phyloP scores from a whole-genome alignment of 2,888 invertebrate genomes.

The Ophioninae sp. region DNA sequence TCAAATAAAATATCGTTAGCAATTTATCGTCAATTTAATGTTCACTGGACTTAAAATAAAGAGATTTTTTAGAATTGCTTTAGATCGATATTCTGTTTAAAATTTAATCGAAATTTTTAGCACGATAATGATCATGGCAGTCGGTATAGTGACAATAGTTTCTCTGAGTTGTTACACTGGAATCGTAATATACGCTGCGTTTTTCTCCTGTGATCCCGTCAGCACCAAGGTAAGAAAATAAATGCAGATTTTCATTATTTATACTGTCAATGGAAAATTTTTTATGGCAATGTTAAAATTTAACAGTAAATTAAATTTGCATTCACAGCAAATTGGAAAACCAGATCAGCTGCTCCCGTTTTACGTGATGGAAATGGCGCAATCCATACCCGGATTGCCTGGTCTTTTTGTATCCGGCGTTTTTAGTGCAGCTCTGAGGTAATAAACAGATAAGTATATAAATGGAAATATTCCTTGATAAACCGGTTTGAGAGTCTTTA shows the following conservation, averaged over 20 bases:
- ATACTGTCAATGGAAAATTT: background rate
- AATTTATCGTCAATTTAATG: too few relatives aligned
- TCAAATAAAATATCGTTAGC: too few relatives aligned
- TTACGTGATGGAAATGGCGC: conserved; percentile 91
- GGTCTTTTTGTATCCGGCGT: conserved; percentile 93
- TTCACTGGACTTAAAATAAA: too few relatives aligned
- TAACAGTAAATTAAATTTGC: conserved; percentile 11
- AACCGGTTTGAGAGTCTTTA: too few relatives aligned
- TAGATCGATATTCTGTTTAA: background rate
- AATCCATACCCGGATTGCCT: conserved; percentile 88
- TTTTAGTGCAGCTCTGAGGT: conserved; percentile 94
- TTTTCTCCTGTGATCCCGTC: conserved; percentile 93
- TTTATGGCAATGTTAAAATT: conserved; percentile 10
- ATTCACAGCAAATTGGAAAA: conserved; percentile 83
- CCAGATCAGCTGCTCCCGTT: conserved; percentile 90
- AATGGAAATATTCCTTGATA: background rate
- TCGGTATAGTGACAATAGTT: conserved; percentile 89
- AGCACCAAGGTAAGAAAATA: conserved; percentile 83
- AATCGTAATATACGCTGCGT: conserved; percentile 92
- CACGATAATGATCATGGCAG: conserved; percentile 88
- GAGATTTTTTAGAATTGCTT: too few relatives aligned
- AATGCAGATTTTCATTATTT: background rate
- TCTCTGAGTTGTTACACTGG: conserved; percentile 92
- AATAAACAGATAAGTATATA: conserved; percentile 60
- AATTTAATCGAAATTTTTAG: conserved; percentile 80